Evolutionary conservation across 2,888 invertebrate genomes (phyloP).

Genomic region (Thymelicus lineola): DNA sequence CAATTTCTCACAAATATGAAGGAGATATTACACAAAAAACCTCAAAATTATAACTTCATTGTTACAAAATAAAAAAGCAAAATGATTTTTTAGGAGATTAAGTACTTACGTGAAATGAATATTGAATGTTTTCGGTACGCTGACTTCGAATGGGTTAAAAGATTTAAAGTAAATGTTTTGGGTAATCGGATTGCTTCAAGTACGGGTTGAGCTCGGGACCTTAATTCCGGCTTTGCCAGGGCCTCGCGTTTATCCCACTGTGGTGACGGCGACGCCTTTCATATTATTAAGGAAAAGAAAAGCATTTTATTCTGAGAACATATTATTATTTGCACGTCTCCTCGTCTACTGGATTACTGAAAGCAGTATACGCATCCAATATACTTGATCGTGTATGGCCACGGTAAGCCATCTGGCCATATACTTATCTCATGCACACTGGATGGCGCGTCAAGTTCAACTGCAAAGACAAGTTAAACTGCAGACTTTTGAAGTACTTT

Average conservation of each 20-base stretch:
- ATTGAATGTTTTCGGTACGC: constrained; percentile 58
- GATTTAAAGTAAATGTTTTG: constrained; percentile 61
- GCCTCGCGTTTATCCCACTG: constrained; percentile 18
- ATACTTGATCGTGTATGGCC: no score
- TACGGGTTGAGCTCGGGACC: constrained; percentile 17
- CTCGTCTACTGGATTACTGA: no score
- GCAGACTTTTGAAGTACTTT: no score
- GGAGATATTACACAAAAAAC: constrained; percentile 40
- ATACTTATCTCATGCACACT: no score
- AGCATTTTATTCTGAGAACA: not conserved
- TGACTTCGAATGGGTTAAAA: constrained; percentile 58
- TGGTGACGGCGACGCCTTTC: constrained; percentile 27
- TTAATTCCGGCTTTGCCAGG: constrained; percentile 15
- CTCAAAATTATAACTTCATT: constrained; percentile 29
- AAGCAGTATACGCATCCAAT: no score
- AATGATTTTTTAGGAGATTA: constrained; percentile 49
- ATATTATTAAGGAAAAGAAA: constrained; percentile 10
- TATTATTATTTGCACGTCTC: not conserved
- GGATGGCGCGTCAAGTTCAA: no score
- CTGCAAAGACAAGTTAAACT: no score
- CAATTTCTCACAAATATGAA: constrained; percentile 38
- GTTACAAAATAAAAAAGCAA: constrained; percentile 38
- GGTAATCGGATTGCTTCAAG: constrained; percentile 60
- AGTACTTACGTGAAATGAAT: constrained; percentile 48
- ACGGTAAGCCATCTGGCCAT: no score